These are phyloP conservation scores for Crematogaster levior DNA, from an alignment of 2,888 invertebrate genomes.

Conservation along the genomic window DNA sequence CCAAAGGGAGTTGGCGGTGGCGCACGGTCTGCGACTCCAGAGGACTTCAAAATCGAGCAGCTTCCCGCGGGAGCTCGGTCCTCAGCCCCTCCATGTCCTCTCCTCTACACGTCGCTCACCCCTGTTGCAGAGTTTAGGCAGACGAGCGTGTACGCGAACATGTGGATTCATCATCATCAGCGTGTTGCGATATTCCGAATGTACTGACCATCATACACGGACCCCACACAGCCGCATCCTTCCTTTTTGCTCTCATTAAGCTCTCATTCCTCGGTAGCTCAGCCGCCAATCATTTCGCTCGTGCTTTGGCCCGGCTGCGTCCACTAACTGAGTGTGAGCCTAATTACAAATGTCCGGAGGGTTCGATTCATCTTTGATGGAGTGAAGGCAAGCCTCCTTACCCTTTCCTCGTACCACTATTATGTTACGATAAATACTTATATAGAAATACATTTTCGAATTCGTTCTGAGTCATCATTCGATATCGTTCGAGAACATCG, in stretches of 20 bases:
- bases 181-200: conserved; percentile 67
- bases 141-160: conserved; percentile 80
- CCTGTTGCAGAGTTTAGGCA: conserved; percentile 59
- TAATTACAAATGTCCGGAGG: conserved; percentile 58
- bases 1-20: conserved; percentile 51
- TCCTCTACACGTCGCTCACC: conserved; percentile 42
- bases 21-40: conserved; percentile 69
- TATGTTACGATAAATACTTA: conserved; percentile 42
- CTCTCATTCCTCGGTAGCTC: conserved; percentile 44
- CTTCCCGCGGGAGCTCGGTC: conserved; percentile 66
- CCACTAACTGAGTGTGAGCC: conserved; percentile 46
- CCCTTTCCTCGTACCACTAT: conserved; percentile 33
- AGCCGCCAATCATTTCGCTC: conserved; percentile 58
- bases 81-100: conserved; percentile 39
- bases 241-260: conserved; percentile 67
- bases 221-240: conserved; percentile 49
- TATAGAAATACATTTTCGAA: conserved; percentile 10
- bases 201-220: conserved; percentile 57
- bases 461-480: conserved; percentile 12
- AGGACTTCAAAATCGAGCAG: conserved; percentile 79
- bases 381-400: conserved; percentile 31
- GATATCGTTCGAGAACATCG: neutral
- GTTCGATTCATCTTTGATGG: conserved; percentile 56
- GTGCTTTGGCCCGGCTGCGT: conserved; percentile 40
- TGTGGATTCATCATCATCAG: conserved; percentile 83